Evolutionary conservation across 2,888 invertebrate species (phyloP).

Genomic region (Hypolimnas misippus): DNA sequence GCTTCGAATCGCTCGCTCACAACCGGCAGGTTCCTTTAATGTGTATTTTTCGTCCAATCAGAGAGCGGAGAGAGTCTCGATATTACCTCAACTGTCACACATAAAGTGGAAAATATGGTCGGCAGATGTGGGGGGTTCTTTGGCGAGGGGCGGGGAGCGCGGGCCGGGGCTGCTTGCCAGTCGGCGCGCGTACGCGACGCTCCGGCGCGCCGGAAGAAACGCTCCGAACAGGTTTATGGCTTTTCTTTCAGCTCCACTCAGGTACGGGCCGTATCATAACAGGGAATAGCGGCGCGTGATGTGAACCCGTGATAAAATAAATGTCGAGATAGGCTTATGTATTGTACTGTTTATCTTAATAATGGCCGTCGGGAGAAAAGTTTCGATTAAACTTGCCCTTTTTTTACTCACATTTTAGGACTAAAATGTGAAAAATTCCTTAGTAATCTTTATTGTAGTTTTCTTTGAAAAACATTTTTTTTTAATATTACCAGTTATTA

Average conservation of each 20-base stretch:
- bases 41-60: conserved; percentile 85
- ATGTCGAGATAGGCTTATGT: conserved; percentile 85
- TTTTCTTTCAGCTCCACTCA: conserved; percentile 84
- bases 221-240: conserved; percentile 83
- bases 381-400: conserved; percentile 77
- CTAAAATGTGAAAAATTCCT: conserved; percentile 27
- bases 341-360: conserved; percentile 85
- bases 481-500: background rate
- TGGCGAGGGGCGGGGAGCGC: conserved; percentile 51
- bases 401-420: conserved; percentile 47
- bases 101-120: conserved; percentile 86
- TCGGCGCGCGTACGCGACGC: conserved; percentile 81
- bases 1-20: conserved; percentile 83
- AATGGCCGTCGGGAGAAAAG: conserved; percentile 81
- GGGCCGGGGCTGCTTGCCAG: conserved; percentile 64
- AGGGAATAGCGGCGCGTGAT: conserved; percentile 84
- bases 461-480: background rate
- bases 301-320: conserved; percentile 84
- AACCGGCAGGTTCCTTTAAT: conserved; percentile 83
- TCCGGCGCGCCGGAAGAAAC: conserved; percentile 80
- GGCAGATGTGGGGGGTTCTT: conserved; percentile 77
- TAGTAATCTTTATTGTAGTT: background rate
- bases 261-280: conserved; percentile 84
- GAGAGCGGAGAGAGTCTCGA: conserved; percentile 84
- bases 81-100: conserved; percentile 86